Base-by-base conservation (phyloP, 2,113 vertebrate species). In the Vidua chalybeata region DNA sequence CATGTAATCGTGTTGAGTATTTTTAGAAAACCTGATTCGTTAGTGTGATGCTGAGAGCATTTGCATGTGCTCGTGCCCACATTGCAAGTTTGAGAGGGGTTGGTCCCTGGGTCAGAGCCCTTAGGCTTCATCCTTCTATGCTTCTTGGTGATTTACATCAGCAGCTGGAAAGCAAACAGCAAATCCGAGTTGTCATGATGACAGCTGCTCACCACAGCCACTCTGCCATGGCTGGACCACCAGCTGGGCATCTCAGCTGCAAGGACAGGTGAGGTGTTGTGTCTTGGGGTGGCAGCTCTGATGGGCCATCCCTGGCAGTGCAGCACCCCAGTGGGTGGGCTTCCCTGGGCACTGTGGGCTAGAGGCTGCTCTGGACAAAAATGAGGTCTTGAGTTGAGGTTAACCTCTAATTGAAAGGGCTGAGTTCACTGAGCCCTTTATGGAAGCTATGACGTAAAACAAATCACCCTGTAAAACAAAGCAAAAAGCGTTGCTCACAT, bases 401-500 rank as follows among this genome's bases (percentile, higher is more conserved):
- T 86, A 56, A 79, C 15, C 19, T 61, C 1, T 5, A 43, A 48
- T 30, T 48, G 62, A 72, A 89, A 35, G 45, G 24, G 12, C 5
- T 49, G 37, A 15, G 9, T 68, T 91, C 75, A 54, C 33, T 21
- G 14, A 76, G 37, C 19, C 22, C 18, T 58, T 78, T 8, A 3
- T 26, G 39, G n/a, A 64, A 67, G 75, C 41, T 52, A 31, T 58
- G 62, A 37, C 6, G 3, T 56, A 68, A 87, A 87, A 26, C 5
- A 75, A 75, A 87, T 71, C 17, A 19, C 23, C 20, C 10, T 5
- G 2, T 75, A 80, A 87, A 75, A 93, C n/a, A 89, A 84, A 91
- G 67, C 13, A 49, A 51, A 94, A 75, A 21, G 6, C 0, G 0
- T 66, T 0, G 0, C 55, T 93, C 6, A 30, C n/a, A 18, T 59